Evolutionary conservation across 2,888 invertebrate genomes (phyloP).

Genomic region (Acanthococcus lagerstroemiae): DNA sequence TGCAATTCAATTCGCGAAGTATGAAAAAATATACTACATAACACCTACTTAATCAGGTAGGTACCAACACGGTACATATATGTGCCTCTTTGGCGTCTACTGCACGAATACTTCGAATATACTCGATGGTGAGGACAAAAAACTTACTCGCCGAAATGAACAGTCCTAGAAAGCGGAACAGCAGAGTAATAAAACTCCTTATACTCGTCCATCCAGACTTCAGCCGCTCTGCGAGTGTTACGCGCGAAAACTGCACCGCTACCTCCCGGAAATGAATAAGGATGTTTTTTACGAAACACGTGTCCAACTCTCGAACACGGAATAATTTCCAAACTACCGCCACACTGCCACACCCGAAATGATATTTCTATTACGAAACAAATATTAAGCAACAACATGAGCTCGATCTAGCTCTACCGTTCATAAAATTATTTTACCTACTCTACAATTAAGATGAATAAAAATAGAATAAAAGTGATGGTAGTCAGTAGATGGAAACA

Average conservation of each 20-base stretch:
- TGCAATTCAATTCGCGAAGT: no score
- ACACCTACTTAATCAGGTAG: no score
- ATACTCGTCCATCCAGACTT: constrained; percentile 99
- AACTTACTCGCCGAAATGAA: constrained; percentile 80
- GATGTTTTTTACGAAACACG: constrained; percentile 91
- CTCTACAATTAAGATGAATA: no score
- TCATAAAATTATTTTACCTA: no score
- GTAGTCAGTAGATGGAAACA: no score
- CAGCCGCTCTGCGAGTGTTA: constrained; percentile 92
- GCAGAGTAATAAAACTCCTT: constrained; percentile 91
- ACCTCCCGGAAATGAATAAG: constrained; percentile 96
- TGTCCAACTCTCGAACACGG: constrained; percentile 93
- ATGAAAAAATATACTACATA: no score
- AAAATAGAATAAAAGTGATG: no score
- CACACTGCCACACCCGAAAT: constrained; percentile 95
- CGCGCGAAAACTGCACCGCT: constrained; percentile 93
- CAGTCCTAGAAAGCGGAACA: constrained; percentile 79
- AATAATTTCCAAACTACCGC: constrained; percentile 90
- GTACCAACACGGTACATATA: no score
- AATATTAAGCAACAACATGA: not conserved
- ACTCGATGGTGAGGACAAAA: not conserved
- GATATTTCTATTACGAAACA: constrained; percentile 52
- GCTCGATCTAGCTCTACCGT: not conserved
- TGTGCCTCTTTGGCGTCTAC: no score
- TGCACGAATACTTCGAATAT: no score